Base-by-base conservation (phyloP, 2,113 vertebrate species). In the Camelus dromedarius region DNA sequence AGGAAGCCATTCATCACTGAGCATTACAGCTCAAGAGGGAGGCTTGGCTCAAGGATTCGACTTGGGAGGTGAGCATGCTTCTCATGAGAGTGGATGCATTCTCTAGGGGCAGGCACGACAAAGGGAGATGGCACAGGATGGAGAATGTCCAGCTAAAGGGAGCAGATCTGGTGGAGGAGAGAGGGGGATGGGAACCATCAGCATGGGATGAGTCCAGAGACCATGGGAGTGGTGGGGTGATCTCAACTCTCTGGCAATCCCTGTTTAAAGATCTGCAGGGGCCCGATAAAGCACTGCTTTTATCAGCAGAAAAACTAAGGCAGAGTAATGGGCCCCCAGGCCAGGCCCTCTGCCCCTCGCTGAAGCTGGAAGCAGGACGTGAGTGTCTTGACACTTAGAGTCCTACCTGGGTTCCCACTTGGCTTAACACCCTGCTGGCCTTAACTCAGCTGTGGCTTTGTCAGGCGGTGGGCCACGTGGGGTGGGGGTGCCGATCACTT, bases 401-500 rank as follows among this genome's bases (percentile, higher is more conserved):
- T 48, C 58, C 38, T 56, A 16, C 28, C 50, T 32, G 30, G 35
- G 18, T 58, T 12, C 64, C 70, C 48, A 62, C 4, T 0, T 19
- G 56, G 42, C 50, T 38, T 30, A 46, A 13, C 6, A 12, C 35
- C 52, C 52, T 42, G 35, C 48, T 1, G 10, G 32, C 70, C 18
- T 66, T 16, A 4, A 48, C 38, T 70, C 58, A 16, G 8, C 58
- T 0, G 19, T 19, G 70, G 79, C 79, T 92, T 86, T 70, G 32
- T 8, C 14, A 6, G 26, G 32, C 6, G 19, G 46, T 30, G 22
- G 67, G 85, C 60, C 5, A 1, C 0, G 0, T 0, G 0, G 60
- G 9, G 6, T 26, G 2, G 58, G 26, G 42, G 24, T 46, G 18
- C 28, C 7, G 3, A 69, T 2, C 32, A 0, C 54, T 54, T 6